phyloP scores from a whole-genome alignment of 2,888 invertebrate species.

The Eutolmus rufibarbis region DNA sequence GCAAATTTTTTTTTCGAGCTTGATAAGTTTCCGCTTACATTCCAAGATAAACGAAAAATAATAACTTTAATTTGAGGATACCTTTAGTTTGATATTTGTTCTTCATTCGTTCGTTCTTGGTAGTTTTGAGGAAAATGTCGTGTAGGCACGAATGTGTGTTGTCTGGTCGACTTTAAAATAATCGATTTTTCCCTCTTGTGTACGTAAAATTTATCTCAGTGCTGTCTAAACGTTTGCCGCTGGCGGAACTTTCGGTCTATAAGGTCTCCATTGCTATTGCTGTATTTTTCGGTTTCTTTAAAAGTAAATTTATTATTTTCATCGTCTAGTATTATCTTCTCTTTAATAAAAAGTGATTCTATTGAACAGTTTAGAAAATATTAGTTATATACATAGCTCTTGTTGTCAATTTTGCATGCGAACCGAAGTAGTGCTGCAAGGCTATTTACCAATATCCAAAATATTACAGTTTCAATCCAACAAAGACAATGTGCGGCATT shows the following conservation, averaged over 20 bases:
- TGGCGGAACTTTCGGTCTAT: neutral
- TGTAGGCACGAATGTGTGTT: neutral
- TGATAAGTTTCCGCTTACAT: neutral
- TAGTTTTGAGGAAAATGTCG: neutral
- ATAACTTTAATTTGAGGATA: neutral
- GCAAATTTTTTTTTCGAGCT: neutral
- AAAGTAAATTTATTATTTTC: neutral
- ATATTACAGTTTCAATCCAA: neutral
- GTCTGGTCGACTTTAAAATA: neutral
- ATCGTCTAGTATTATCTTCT: too few species aligned
- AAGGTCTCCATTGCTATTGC: neutral
- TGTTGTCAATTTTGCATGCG: neutral
- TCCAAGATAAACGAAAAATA: neutral
- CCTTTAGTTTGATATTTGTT: neutral
- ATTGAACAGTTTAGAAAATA: neutral
- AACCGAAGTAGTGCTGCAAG: neutral
- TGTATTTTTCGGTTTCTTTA: neutral
- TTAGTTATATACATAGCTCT: too few species aligned
- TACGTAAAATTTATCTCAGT: neutral
- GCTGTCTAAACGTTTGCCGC: neutral
- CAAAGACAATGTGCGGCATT: constrained; percentile 72
- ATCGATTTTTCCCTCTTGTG: neutral
- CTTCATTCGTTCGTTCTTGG: neutral
- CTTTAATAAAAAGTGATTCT: neutral
- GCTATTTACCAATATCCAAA: neutral